Evolutionary conservation across 1,140 invertebrate genomes (phyloP), one percentile per base, ranked within the genome.

Genomic region (Calephelis nemesis): DNA sequence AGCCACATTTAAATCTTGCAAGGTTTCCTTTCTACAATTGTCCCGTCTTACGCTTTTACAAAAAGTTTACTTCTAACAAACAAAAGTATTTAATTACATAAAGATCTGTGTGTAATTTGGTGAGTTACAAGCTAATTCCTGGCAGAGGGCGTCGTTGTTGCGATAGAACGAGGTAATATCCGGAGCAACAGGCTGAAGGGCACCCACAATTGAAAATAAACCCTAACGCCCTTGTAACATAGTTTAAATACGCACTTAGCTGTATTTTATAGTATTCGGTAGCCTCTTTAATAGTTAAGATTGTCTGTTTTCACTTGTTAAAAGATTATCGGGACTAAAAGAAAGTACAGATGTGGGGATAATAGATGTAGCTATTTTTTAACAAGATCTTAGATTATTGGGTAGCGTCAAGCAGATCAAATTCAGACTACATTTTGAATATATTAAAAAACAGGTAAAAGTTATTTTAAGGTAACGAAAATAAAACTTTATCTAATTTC

Each of bases 121-220:
- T 78, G 78, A 85, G 83, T 87, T 85, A 88, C 81, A 83, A 82
- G 83, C 82, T 81, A 77, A 85, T 84, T 83, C 78, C 73, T 79
- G 72, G 66, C 77, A 76, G 82, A 79, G 82, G 78, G 81, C 76
- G 82, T 84, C 58, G 39, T 40, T 60, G 58, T 39, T 39, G 54
- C 54, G 54, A 60, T 84, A 78, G 78, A 83, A 74, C 71, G 77
- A 62, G 63, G 84, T 78, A 82, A 84, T 87, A 81, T 88, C 85
- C 85, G 84, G 75, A 72, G 84, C 85, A 88, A 88, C 85, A 88
- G 85, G 85, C 85, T 70, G 67, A 8, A 68, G 1, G 42, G 13
- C 0, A 0, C 1, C 4, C 9, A 4, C 74, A 71, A 67, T 11
- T 45, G 40, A 78, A 71, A 68, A 52, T 48, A 40, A 49, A 75